Evolutionary conservation across 2,797 vertebrate species (phyloP).

Genomic region (Sitta carolinensis): DNA sequence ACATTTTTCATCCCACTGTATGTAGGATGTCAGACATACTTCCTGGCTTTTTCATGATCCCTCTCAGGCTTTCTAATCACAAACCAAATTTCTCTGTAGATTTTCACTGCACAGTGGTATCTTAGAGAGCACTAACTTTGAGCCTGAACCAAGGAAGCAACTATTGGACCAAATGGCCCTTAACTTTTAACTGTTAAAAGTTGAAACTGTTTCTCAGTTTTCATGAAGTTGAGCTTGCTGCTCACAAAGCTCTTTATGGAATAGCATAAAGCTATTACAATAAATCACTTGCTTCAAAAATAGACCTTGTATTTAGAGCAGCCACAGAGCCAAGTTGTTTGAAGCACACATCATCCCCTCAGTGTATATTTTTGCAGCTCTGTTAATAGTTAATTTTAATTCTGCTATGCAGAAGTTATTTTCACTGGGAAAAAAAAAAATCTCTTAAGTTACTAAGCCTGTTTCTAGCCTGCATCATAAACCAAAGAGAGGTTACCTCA

Average conservation of each 20-base stretch:
- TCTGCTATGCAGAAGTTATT: constrained; percentile 1
- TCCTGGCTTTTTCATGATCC: not conserved
- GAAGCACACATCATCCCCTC: not conserved
- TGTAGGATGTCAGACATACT: not conserved
- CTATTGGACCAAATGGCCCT: not conserved
- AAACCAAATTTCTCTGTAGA: not conserved
- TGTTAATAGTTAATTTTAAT: constrained; percentile 42
- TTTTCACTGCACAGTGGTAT: not conserved
- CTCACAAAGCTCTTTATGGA: not conserved
- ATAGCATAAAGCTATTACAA: constrained; percentile 9
- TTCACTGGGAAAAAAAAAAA: not conserved
- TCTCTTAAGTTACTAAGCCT: not conserved
- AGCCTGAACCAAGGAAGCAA: not conserved
- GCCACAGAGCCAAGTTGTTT: not conserved
- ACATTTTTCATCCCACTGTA: not conserved
- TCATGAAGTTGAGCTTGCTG: not conserved
- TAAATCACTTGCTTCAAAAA: constrained; percentile 48
- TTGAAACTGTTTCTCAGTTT: not conserved
- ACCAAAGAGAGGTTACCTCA: not conserved
- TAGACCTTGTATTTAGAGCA: constrained; percentile 19
- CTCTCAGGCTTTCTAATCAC: not conserved
- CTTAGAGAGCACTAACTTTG: not conserved
- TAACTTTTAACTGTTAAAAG: not conserved
- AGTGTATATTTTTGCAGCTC: constrained; percentile 16
- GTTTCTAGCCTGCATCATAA: not conserved